A percentile compares a stretch with the other conserved stretches of the same genome.
Evolutionary conservation across 2,113 vertebrate genomes (phyloP).

Genomic region (Xerus inauris): DNA sequence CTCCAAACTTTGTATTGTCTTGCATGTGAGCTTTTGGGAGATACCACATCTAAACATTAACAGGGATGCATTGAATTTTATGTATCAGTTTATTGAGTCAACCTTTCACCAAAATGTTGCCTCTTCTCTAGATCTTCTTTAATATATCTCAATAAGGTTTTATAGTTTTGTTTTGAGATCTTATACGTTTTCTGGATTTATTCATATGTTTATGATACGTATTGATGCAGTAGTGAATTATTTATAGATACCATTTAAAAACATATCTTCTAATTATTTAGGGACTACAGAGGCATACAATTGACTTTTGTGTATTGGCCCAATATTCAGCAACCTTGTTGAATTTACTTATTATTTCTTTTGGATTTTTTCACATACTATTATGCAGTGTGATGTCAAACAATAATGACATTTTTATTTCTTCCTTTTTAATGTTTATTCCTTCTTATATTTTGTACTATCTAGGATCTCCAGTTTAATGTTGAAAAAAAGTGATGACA

Average conservation of each 20-base stretch:
- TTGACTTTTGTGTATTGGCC: not conserved
- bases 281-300: not conserved
- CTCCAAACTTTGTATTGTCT: too few species aligned
- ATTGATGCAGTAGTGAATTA: not conserved
- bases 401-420: not conserved
- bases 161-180: not conserved
- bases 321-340: not conserved
- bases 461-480: not conserved
- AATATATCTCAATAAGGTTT: not conserved
- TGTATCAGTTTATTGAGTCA: not conserved
- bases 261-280: not conserved
- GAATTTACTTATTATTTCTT: conserved; percentile 27
- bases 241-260: not conserved
- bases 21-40: too few species aligned
- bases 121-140: conserved; percentile 7
- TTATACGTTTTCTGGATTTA: not conserved
- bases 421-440: not conserved
- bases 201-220: not conserved
- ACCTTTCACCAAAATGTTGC: not conserved
- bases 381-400: not conserved
- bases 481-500: not conserved
- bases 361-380: not conserved
- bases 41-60: too few species aligned
- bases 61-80: not conserved
- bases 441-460: not conserved